Conservation (phyloP, 2,888 invertebrate species). For the Digitonthophagus gazella region DNA sequence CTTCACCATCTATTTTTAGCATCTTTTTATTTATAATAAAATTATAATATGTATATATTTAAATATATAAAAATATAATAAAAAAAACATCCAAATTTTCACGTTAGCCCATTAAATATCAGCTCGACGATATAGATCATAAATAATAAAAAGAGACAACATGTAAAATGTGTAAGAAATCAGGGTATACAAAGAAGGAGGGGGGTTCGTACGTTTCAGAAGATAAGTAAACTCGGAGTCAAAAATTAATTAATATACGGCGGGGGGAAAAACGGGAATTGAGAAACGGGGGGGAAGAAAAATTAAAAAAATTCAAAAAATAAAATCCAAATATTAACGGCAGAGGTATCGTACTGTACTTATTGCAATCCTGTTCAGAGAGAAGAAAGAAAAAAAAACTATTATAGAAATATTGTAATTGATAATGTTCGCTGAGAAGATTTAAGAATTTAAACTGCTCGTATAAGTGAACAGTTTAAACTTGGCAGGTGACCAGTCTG, state of each 20-base stretch:
- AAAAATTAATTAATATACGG: neutral
- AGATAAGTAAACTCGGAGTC: neutral
- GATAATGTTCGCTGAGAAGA: conserved; percentile 28
- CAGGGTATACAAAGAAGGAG: neutral
- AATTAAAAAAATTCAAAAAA: conserved; percentile 19
- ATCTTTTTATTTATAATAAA: neutral
- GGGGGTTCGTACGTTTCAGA: neutral
- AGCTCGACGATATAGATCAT: conserved; percentile 19
- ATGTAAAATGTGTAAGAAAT: conserved; percentile 31
- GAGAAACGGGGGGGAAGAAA: conserved; percentile 12
- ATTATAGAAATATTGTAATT: conserved; percentile 22
- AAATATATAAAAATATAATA: neutral
- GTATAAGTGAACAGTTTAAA: conserved; percentile 30
- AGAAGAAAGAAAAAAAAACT: conserved; percentile 12
- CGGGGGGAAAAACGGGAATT: conserved; percentile 10
- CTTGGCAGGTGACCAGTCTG: conserved; percentile 42
- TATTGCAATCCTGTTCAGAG: neutral
- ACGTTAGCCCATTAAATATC: conserved; percentile 24
- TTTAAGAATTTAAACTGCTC: conserved; percentile 27
- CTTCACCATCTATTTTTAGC: neutral
- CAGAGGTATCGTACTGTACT: neutral
- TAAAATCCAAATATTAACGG: neutral
- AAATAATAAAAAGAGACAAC: conserved; percentile 22
- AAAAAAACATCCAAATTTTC: conserved; percentile 24
- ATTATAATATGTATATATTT: conserved; percentile 8